Evolutionary conservation across 2,113 vertebrate species (phyloP).

Genomic region (Pandion haliaetus): DNA sequence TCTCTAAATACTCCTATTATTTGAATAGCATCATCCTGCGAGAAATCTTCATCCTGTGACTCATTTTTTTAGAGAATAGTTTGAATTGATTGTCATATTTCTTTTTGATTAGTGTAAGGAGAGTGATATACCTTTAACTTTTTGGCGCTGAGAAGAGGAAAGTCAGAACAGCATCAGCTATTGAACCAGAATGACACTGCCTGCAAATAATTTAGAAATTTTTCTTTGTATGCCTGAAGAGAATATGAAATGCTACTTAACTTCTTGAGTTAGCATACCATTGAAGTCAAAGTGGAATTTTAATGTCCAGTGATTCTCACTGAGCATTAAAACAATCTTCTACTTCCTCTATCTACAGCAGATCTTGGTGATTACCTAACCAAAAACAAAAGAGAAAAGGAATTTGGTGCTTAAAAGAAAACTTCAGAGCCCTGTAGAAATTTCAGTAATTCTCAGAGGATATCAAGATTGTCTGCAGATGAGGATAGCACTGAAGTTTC

Average conservation of each 20-base stretch:
- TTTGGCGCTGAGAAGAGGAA: background rate
- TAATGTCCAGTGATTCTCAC: background rate
- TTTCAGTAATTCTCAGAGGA: background rate
- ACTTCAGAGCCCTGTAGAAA: background rate
- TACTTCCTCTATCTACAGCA: background rate
- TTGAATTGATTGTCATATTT: background rate
- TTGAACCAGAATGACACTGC: background rate
- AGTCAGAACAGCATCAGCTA: background rate
- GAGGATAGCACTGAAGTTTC: background rate
- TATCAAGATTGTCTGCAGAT: background rate
- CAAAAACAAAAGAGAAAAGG: background rate
- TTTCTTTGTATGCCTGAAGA: background rate
- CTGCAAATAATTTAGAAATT: background rate
- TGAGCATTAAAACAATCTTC: background rate
- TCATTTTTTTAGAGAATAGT: background rate
- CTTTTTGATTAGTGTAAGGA: background rate
- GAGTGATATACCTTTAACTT: background rate
- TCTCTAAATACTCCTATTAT: background rate
- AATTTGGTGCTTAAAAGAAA: background rate
- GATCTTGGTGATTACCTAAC: background rate
- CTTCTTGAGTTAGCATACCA: background rate
- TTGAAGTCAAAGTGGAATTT: background rate
- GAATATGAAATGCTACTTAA: background rate
- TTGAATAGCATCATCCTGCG: background rate
- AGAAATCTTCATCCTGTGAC: background rate